Evolutionary conservation across 2,888 invertebrate species (phyloP).

Genomic region (Yponomeuta plumbellus): DNA sequence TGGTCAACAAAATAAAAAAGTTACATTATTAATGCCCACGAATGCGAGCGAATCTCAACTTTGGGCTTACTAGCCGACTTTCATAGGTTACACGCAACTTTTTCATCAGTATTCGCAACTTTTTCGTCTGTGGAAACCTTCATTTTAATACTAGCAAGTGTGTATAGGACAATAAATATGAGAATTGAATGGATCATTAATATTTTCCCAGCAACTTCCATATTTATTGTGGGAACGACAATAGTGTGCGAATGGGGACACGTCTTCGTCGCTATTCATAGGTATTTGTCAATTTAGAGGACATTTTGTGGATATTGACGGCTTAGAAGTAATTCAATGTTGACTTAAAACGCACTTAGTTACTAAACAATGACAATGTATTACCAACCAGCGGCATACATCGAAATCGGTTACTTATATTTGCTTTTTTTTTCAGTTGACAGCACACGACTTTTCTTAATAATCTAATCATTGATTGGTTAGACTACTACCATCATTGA

Average conservation of each 20-base stretch:
- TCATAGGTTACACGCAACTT: not conserved
- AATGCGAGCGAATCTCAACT: no score
- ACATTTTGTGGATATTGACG: not conserved
- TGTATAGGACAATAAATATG: not conserved
- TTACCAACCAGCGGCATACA: no score
- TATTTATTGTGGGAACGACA: conserved; percentile 14
- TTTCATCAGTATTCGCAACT: not conserved
- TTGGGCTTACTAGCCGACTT: not conserved
- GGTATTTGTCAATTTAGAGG: not conserved
- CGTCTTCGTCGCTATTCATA: not conserved
- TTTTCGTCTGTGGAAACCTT: not conserved
- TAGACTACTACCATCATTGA: no score
- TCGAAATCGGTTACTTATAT: no score
- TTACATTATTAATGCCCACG: no score
- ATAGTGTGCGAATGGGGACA: conserved; percentile 11
- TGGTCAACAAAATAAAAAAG: no score
- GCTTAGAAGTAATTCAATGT: no score
- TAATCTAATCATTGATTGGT: no score
- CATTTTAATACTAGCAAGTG: not conserved
- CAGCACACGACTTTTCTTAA: no score
- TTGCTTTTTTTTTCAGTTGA: no score
- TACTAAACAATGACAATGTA: no score
- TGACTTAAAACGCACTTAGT: no score
- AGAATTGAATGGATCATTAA: conserved; percentile 24
- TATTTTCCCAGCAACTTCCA: conserved; percentile 20